Evolutionary conservation across 2,113 vertebrate species (phyloP), one percentile per base, ranked within the genome.

Genomic region (Rhynchopsitta pachyrhyncha): DNA sequence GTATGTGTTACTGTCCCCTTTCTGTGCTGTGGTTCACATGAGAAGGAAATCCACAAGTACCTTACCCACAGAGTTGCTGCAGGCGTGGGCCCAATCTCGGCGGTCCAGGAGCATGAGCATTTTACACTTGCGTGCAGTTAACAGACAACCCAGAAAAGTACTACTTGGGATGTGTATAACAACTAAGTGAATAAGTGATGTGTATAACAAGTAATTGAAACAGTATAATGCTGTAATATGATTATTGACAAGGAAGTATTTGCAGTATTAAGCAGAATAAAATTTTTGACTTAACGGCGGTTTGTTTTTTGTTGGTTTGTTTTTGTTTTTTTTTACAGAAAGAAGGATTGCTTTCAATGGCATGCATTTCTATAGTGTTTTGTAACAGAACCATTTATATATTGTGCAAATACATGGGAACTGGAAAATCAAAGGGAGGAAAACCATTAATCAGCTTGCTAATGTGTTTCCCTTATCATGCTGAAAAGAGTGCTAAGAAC

Each of bases 381-480:
- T 85, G 17, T 90, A 62, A 44, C 17, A 71, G 31, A 87, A 0
- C 39, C 70, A 44, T 92, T 93, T 90, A 27, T 79, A 22, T 66
- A 31, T 60, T 35, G 13, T 63, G 68, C 1, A 9, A 85, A 50
- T 82, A 73, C 44, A 37, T 52, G 52, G 46, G n/a, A 92, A 76
- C n/a, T 69, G 46, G 46, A 88, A 92, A 88, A 80, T 66, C 67
- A 73, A 79, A 85, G 66, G 39, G 9, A 82, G 29, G 41, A 82
- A 95, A 93, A 22, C 28, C n/a, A 88, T 82, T 92, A 92, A 94
- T 94, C 90, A 90, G 25, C 46, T 86, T 81, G 68, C n/a, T 83
- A 85, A 86, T 86, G 49, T 95, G 44, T 92, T 95, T 95, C 88
- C 49, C 68, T 90, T 96, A 88, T 90, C 90, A 60, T 52, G 19